Base-by-base conservation (phyloP, 2,797 vertebrate species). In the Cyprinodon diabolis region DNA sequence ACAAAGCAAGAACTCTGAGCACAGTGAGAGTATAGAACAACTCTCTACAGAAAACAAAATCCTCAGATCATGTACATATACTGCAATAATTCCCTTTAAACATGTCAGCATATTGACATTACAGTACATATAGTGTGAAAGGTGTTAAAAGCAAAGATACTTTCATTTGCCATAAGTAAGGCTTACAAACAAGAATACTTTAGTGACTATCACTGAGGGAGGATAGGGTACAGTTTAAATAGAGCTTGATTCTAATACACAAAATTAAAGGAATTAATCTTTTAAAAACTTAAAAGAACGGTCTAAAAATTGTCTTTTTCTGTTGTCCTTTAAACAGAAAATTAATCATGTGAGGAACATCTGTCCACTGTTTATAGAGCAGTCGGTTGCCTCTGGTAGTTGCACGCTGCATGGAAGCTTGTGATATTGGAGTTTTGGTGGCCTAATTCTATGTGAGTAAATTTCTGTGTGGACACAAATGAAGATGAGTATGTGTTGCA, bases 391-490 rank as follows among this genome's bases (percentile, higher is more conserved):
- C 69, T 58, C 87, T 86, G 87, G 91, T 85, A 86, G 78, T 88
- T 81, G 76, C 84, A 85, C 68, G 66, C 85, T 78, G 79, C 84
- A 90, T 91, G 78, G 81, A 82, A 91, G 86, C 90, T 87, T 86
- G 89, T 88, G 89, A 93, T 89, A 91, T 84, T 86, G 77, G 68
- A 86, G 90, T 74, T 77, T 84, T 80, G 77, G 85, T 80, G 75
- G 88, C 90, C 92, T 93, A 94, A 93, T 93, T 91, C 91, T 93
- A 93, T 84, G 84, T 67, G 71, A 55, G 80, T 72, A 77, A 76
- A 77, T 71, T 78, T 65, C 25, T 71, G 55, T 82, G 52, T 35
- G 69, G 45, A 65, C 66, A 68, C 63, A 63, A 30, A 48, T 73
- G 69, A 55, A 71, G 23, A 84, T 72, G 40, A 68, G 60, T 67